Evolutionary conservation across 1,140 invertebrate genomes (phyloP).

Genomic region (Meloidogyne exigua): DNA sequence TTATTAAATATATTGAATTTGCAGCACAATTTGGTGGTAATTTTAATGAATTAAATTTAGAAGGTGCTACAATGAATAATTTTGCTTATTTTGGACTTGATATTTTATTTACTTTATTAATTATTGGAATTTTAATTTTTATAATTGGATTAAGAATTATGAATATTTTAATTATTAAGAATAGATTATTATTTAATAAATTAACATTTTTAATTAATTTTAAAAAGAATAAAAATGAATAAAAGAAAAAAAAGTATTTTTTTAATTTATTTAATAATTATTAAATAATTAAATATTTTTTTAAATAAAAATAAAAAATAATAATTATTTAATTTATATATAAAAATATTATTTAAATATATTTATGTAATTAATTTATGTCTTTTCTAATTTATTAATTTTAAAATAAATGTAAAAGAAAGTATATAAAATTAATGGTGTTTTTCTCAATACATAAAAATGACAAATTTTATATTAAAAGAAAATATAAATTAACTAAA

Average conservation of each 20-base stretch:
- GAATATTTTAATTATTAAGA: not conserved
- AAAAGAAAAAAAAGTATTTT: no score
- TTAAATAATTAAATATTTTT: not conserved
- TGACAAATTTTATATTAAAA: no score
- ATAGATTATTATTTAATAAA: no score
- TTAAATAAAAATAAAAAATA: not conserved
- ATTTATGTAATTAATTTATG: not conserved
- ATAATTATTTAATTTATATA: not conserved
- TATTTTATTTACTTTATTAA: not conserved
- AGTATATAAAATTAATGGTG: no score
- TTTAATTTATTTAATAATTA: not conserved
- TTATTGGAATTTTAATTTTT: not conserved
- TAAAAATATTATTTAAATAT: not conserved
- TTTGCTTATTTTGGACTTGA: constrained; percentile 16
- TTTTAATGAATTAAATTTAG: constrained; percentile 31
- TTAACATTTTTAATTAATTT: not conserved
- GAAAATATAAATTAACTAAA: no score
- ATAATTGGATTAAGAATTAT: not conserved
- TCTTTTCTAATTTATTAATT: not conserved
- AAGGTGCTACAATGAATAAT: constrained; percentile 12
- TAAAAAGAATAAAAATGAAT: constrained; percentile 6
- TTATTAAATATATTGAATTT: constrained; percentile 22
- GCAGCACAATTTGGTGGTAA: constrained; percentile 29
- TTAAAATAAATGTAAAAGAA: no score
- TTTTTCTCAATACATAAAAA: no score